These are phyloP conservation scores for Stenolophus ochropezus DNA, from an alignment of 2,888 invertebrate genomes.

Conservation along the genomic window DNA sequence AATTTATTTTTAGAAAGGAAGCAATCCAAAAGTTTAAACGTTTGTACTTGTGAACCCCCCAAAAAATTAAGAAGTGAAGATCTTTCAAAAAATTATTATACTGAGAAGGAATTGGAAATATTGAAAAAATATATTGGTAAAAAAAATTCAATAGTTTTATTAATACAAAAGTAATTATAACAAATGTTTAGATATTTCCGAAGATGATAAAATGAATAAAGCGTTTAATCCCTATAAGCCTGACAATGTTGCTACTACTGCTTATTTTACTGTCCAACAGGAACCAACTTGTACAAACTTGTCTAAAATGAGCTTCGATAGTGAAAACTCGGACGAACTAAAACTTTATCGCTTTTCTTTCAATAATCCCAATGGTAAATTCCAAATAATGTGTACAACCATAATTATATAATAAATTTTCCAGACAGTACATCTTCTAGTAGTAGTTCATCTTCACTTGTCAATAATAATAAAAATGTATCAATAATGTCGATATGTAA, in stretches of 20 bases:
- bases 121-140: conserved; percentile 36
- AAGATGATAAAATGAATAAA: neutral
- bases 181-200: neutral
- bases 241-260: neutral
- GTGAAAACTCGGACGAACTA: neutral
- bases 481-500: neutral
- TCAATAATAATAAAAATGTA: neutral
- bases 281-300: neutral
- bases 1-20: neutral
- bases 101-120: conserved; percentile 10
- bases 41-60: neutral
- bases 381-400: neutral
- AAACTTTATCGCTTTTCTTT: neutral
- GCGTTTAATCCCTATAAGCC: neutral
- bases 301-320: neutral
- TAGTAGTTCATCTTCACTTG: neutral
- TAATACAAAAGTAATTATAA: neutral
- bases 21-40: neutral
- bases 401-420: no score
- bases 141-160: neutral
- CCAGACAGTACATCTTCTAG: neutral
- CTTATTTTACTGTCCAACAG: conserved; percentile 6
- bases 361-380: neutral
- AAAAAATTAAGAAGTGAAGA: neutral
- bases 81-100: neutral